Conservation (phyloP, 2,797 vertebrate species). For the Alauda arvensis region DNA sequence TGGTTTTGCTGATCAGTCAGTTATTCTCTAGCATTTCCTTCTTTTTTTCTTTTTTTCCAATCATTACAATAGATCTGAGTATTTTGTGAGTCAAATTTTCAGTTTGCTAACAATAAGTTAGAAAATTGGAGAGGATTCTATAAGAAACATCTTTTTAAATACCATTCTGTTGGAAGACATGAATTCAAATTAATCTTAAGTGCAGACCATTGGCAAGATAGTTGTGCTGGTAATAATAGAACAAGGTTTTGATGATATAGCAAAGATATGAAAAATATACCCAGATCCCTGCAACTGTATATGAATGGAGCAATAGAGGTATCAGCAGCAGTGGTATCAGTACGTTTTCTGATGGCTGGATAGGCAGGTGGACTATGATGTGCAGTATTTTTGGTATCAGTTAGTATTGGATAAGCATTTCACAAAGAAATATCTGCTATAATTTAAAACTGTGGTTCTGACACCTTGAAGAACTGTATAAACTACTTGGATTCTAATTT, state of each 20-base stretch:
- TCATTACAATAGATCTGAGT: neutral
- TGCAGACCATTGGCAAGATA: neutral
- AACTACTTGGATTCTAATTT: neutral
- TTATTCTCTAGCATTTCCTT: neutral
- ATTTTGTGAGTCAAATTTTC: neutral
- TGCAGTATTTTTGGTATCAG: neutral
- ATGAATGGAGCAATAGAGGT: neutral
- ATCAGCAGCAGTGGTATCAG: neutral
- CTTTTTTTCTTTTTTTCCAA: neutral
- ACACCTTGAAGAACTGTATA: neutral
- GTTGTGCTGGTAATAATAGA: neutral
- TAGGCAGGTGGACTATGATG: rapidly evolving
- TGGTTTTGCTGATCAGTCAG: neutral
- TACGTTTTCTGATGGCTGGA: neutral
- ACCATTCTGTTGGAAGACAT: neutral
- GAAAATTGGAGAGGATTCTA: neutral
- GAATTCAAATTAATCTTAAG: neutral
- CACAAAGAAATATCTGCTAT: neutral
- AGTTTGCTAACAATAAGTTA: neutral
- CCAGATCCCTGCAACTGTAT: neutral
- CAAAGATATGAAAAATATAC: neutral
- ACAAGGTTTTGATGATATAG: neutral
- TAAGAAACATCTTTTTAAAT: neutral
- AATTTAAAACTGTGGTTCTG: neutral
- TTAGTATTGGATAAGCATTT: neutral